Evolutionary conservation across 2,797 vertebrate genomes (phyloP).

Genomic region (Echiichthys vipera): DNA sequence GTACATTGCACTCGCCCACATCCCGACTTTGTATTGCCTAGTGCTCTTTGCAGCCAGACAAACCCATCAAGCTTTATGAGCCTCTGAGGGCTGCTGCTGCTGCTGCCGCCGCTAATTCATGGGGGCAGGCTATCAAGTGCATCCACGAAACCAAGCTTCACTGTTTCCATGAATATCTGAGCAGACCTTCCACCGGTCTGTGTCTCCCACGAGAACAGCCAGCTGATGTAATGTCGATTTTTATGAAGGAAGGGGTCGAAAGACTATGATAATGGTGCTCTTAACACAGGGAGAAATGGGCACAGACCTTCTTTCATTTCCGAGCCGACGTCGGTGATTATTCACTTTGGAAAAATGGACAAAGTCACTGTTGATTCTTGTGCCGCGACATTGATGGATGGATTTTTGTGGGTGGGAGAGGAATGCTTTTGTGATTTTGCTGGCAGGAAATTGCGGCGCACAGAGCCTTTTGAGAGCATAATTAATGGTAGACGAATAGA

Average conservation of each 20-base stretch:
- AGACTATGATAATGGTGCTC: constrained; percentile 9
- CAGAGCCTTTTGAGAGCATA: no score
- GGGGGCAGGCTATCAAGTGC: constrained; percentile 48
- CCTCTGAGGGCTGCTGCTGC: constrained; percentile 43
- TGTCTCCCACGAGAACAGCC: constrained; percentile 40
- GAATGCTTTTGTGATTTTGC: not conserved
- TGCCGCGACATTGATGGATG: constrained; percentile 5
- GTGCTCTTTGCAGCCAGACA: constrained; percentile 67
- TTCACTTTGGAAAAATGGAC: constrained; percentile 15
- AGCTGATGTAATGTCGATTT: constrained; percentile 26
- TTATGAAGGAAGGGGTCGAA: constrained; percentile 26
- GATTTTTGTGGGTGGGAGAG: not conserved
- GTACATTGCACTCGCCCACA: constrained; percentile 16
- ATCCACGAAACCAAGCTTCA: constrained; percentile 53
- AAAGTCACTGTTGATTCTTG: constrained; percentile 20
- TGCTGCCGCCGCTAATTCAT: constrained; percentile 56
- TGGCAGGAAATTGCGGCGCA: no score
- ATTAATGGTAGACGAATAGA: no score
- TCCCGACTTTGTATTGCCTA: constrained; percentile 44
- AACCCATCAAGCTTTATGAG: constrained; percentile 72
- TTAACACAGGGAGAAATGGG: constrained; percentile 20
- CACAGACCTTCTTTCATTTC: constrained; percentile 13
- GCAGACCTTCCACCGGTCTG: constrained; percentile 38
- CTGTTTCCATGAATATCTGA: constrained; percentile 73
- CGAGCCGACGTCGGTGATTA: not conserved